Evolutionary conservation across 2,888 invertebrate species (phyloP).

Genomic region (Scaptodrosophila latifasciaeformis): DNA sequence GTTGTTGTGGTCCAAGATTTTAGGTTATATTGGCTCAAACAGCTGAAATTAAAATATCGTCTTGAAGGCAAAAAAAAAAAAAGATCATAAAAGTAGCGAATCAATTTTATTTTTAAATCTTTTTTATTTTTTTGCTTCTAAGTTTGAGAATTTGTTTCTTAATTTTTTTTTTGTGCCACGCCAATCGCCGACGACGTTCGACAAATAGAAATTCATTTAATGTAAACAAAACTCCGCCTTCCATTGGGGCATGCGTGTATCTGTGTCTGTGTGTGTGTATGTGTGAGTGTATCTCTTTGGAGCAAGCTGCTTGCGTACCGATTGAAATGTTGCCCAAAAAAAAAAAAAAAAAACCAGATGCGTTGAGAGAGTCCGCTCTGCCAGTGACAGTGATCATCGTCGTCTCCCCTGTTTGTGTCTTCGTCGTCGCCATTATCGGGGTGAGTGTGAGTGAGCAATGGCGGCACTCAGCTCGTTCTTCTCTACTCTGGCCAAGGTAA

Average conservation of each 20-base stretch:
- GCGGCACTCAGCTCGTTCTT: constrained; percentile 52
- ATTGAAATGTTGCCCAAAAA: constrained; percentile 52
- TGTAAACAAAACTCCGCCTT: constrained; percentile 74
- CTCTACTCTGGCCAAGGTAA: constrained; percentile 1
- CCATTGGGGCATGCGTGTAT: constrained; percentile 35
- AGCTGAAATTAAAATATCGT: constrained; percentile 71
- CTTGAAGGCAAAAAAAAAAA: constrained; percentile 11
- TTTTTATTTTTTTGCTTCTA: no score
- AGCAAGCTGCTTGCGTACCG: constrained; percentile 16
- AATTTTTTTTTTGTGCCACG: constrained; percentile 27
- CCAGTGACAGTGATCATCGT: background rate
- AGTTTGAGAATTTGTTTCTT: no score
- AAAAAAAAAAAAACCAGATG: constrained; percentile 11
- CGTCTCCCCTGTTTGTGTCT: background rate
- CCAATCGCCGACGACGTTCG: constrained; percentile 63
- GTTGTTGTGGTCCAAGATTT: background rate
- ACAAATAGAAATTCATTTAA: constrained; percentile 68
- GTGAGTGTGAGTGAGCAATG: constrained; percentile 55
- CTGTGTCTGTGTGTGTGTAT: constrained; percentile 32
- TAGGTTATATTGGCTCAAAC: constrained; percentile 27
- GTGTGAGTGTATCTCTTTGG: constrained; percentile 31
- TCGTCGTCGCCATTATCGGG: constrained; percentile 7
- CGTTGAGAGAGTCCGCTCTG: constrained; percentile 16
- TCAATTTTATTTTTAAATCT: constrained; percentile 16
- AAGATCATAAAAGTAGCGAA: constrained; percentile 16